phyloP scores from a whole-genome alignment of 2,888 invertebrate genomes.

The Drosophila acutilabella region DNA sequence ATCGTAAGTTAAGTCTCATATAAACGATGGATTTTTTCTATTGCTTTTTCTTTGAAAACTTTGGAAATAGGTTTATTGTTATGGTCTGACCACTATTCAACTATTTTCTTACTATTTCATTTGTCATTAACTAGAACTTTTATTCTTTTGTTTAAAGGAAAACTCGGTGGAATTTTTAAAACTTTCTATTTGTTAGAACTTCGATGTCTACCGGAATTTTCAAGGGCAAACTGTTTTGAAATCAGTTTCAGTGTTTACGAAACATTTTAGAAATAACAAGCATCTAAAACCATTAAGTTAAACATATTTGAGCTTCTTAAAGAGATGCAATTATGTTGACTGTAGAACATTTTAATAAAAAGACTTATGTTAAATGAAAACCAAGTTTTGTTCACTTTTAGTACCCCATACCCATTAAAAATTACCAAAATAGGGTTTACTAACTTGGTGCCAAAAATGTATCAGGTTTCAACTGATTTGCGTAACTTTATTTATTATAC shows the following conservation, averaged over 20 bases:
- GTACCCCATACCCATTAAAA: background rate
- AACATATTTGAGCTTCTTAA: background rate
- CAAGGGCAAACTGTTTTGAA: too few relatives aligned
- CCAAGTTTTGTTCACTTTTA: background rate
- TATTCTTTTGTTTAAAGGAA: background rate
- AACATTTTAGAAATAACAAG: too few relatives aligned
- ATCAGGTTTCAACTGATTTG: too few relatives aligned
- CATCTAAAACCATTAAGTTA: too few relatives aligned
- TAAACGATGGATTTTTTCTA: background rate
- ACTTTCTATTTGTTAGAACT: too few relatives aligned
- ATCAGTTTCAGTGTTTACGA: too few relatives aligned
- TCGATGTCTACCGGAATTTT: too few relatives aligned
- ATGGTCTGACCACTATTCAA: background rate
- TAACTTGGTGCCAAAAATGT: background rate
- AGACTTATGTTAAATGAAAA: background rate
- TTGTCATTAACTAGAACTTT: background rate
- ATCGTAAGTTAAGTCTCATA: too few relatives aligned
- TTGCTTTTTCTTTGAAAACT: background rate
- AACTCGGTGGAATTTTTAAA: too few relatives aligned
- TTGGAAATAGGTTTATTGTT: constrained; percentile 2
- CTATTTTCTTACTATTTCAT: background rate
- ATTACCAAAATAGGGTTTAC: background rate
- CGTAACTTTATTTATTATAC: too few relatives aligned
- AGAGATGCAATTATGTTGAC: background rate
- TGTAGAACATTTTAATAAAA: background rate